Evolutionary conservation across 2,797 vertebrate genomes (phyloP), one percentile per base, ranked within the genome.

Genomic region (Prunella strophiata): DNA sequence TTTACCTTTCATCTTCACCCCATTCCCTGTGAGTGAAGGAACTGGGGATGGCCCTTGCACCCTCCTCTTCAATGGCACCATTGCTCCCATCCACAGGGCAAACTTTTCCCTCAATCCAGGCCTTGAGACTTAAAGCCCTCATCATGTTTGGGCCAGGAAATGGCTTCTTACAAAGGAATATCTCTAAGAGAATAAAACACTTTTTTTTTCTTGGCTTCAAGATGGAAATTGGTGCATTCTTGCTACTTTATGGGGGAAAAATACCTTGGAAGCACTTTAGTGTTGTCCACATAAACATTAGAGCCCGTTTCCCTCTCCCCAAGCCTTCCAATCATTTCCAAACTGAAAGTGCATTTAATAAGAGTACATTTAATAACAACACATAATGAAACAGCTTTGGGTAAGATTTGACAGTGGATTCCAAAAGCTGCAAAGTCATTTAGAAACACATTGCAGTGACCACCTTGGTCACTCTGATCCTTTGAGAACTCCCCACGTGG

Each of bases 351-450:
- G 5, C 18, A 70, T 54, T 89, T 88, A 78, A 68, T 71, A 92
- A 63, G 30, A 82, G 23, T 13, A 13, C 22, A 77, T 67, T 79
- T 79, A 80, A 82, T 76, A 91, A 76, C 47, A 76, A 30, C 11
- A 85, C 22, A 27, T 78, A 90, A 88, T 70, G 70, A 93, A 96
- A 88, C 76, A 86, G 90, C 76, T 94, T 94, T 86, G 72, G 54
- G 52, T 79, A 84, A 87, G 83, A 90, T 62, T 66, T 87, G 66
- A 86, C 54, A 84, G 18, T 10, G 12, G 68, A 76, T 82, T 88
- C 63, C 80, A 89, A 85, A 79, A 95, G 65, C 61, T 91, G 61
- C 76, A 7, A 89, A 80, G 58, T 68, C 32, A 80, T 91, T 94
- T 51, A 93, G 58, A 91, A 93, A 51, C 62, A 51, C 22, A 38